phyloP scores from a whole-genome alignment of 2,797 vertebrate species.

The Falco concolor region DNA sequence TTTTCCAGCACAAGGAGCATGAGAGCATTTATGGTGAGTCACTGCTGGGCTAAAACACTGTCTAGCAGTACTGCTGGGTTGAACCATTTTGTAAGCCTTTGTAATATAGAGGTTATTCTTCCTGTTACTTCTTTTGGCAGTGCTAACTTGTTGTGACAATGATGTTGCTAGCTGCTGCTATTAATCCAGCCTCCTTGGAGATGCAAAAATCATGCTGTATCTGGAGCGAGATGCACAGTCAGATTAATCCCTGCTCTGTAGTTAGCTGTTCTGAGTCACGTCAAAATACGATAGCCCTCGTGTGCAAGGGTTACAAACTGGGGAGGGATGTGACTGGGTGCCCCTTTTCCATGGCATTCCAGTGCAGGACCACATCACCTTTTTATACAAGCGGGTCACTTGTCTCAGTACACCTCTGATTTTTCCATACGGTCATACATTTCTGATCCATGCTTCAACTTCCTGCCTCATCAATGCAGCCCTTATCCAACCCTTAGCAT shows the following conservation, averaged over 20 bases:
- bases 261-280: neutral
- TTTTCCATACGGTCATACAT: neutral
- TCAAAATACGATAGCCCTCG: neutral
- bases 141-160: neutral
- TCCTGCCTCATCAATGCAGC: constrained; percentile 9
- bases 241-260: neutral
- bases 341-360: neutral
- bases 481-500: neutral
- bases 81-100: neutral
- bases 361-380: neutral
- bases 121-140: neutral
- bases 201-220: neutral
- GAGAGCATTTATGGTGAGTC: constrained; percentile 33
- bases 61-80: neutral
- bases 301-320: neutral
- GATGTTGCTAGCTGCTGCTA: constrained; percentile 22
- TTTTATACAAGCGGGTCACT: neutral
- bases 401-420: neutral
- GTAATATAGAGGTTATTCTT: neutral
- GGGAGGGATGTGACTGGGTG: neutral
- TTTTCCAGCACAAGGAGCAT: neutral
- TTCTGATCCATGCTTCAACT: neutral
- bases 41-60: neutral
- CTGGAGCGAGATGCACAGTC: neutral
- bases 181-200: neutral